These are phyloP conservation scores for Incurvaria masculella DNA, from an alignment of 2,888 invertebrate species.

Conservation along the genomic window DNA sequence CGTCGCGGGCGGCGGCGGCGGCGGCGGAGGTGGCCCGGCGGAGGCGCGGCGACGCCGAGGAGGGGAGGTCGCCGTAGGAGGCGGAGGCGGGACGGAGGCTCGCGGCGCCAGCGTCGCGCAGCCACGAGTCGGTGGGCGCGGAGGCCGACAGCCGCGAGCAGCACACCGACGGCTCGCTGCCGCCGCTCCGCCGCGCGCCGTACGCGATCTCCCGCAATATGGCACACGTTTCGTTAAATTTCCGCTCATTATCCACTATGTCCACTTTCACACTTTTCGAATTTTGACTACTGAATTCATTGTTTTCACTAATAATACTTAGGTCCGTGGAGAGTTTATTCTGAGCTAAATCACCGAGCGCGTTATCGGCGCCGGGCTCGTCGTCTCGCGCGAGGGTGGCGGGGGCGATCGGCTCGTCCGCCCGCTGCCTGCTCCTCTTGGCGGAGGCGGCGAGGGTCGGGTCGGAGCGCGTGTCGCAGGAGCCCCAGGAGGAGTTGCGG, in stretches of 20 bases:
- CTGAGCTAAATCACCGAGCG: conserved; percentile 17
- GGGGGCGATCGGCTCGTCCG: conserved; percentile 20
- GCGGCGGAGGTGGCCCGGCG: conserved; percentile 22
- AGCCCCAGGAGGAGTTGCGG: conserved; percentile 80
- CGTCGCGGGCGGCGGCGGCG: conserved; percentile 25
- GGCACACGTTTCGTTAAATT: conserved; percentile 57
- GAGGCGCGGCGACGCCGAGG: conserved; percentile 12
- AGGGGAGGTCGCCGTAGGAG: conserved; percentile 36
- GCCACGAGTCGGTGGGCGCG: conserved; percentile 59
- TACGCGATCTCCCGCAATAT: conserved; percentile 56
- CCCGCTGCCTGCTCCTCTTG: conserved; percentile 9
- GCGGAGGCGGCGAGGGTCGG: conserved; percentile 18
- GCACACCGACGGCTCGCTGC: conserved; percentile 39
- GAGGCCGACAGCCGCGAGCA: conserved; percentile 57
- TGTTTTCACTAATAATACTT: conserved; percentile 38
- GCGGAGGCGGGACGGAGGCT: conserved; percentile 39
- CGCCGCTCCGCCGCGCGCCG: conserved; percentile 36
- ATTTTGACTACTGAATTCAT: conserved; percentile 15
- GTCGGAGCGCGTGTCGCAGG: conserved; percentile 62
- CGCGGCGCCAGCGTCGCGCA: conserved; percentile 33
- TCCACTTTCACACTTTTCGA: conserved; percentile 16
- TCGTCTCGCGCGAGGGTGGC: conserved; percentile 28
- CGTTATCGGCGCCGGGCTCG: conserved; percentile 30
- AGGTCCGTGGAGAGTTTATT: conserved; percentile 30
- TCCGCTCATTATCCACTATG: conserved; percentile 39